phyloP scores from a whole-genome alignment of 2,797 vertebrate genomes.

The Liasis olivaceus region DNA sequence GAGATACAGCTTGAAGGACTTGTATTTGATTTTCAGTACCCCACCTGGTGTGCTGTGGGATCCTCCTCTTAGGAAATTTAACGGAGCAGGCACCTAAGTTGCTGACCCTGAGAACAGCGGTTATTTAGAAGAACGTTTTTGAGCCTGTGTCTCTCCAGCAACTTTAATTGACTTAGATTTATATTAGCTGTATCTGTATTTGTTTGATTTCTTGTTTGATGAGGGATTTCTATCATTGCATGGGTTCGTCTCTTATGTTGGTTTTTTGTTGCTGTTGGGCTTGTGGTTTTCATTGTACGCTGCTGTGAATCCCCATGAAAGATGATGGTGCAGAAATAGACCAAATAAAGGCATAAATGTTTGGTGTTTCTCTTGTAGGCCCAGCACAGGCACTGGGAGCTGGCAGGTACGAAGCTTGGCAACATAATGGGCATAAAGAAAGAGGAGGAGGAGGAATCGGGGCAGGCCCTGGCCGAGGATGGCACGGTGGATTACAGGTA shows the following conservation, averaged over 20 bases:
- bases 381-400: slow-evolving; percentile 98
- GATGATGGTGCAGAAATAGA: background rate
- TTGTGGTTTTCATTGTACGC: background rate
- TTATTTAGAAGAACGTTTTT: background rate
- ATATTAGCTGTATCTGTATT: background rate
- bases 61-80: background rate
- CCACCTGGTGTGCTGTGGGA: background rate
- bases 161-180: background rate
- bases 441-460: slow-evolving; percentile 88
- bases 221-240: background rate
- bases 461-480: slow-evolving; percentile 84
- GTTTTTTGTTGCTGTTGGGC: background rate
- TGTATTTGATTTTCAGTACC: background rate
- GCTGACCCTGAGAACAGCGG: background rate
- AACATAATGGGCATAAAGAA: slow-evolving; percentile 99
- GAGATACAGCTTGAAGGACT: background rate
- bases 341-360: background rate
- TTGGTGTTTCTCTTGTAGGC: slow-evolving; percentile 75
- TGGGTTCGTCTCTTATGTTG: background rate
- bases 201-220: background rate
- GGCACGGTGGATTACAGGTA: slow-evolving; percentile 98
- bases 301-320: too few relatives aligned
- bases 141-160: background rate
- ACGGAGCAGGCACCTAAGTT: too few relatives aligned
- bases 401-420: slow-evolving; percentile 96